phyloP scores from a whole-genome alignment of 2,113 vertebrate species.

The Lophius piscatorius region DNA sequence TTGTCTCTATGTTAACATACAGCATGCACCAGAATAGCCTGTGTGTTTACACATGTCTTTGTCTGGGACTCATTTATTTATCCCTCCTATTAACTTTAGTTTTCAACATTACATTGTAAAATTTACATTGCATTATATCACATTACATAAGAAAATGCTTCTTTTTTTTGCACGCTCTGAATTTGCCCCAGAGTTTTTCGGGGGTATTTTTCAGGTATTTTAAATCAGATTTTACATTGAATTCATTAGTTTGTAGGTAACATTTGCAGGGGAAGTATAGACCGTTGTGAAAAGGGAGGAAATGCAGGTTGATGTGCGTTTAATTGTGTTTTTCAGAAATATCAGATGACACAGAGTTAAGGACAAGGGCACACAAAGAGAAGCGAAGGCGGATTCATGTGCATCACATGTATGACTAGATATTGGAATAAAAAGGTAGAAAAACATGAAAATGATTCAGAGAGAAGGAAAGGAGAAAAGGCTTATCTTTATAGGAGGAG shows the following conservation, averaged over 20 bases:
- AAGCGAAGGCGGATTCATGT: conserved; percentile 18
- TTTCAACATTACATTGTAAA: background rate
- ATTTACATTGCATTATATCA: too few relatives aligned
- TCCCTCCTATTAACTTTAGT: background rate
- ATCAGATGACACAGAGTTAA: conserved; percentile 27
- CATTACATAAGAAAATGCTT: too few relatives aligned
- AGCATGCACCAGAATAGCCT: background rate
- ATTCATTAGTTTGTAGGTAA: background rate
- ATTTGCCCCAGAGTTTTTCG: too few relatives aligned
- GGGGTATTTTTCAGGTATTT: too few relatives aligned
- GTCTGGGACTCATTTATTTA: background rate
- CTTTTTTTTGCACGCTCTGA: too few relatives aligned
- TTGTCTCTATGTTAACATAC: conserved; percentile 3
- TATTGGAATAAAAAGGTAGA: conserved; percentile 31
- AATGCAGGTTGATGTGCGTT: too few relatives aligned
- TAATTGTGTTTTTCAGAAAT: conserved; percentile 17
- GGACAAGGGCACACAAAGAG: conserved; percentile 24
- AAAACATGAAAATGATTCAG: conserved; percentile 49
- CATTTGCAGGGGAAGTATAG: too few relatives aligned
- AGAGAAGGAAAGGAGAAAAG: conserved; percentile 37
- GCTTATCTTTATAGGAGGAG: conserved; percentile 35
- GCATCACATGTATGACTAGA: conserved; percentile 17
- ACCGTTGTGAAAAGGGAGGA: too few relatives aligned
- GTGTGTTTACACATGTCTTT: background rate
- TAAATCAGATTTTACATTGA: too few relatives aligned